Percentiles rank a stretch among this genome's conserved stretches.
phyloP scores from a whole-genome alignment of 2,888 invertebrate genomes.

The Tuberolachnus salignus region DNA sequence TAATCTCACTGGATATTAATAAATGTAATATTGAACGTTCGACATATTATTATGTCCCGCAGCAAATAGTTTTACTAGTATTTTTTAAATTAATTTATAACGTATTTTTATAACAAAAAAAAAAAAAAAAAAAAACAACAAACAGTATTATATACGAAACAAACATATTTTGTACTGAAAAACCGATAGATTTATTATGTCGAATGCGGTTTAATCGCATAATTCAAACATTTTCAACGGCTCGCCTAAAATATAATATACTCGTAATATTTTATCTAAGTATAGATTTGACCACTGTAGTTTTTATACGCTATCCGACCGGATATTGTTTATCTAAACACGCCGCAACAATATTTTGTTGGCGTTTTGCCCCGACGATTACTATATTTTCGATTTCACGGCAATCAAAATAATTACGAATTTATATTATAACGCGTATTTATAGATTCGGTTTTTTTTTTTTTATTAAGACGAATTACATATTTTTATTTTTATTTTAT shows the following conservation, averaged over 20 bases:
- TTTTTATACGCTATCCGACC: background rate
- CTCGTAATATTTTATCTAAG: background rate
- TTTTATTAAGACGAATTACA: background rate
- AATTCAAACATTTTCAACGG: background rate
- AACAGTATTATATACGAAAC: too few relatives aligned
- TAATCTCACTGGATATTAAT: too few relatives aligned
- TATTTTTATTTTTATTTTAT: background rate
- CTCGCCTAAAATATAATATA: too few relatives aligned
- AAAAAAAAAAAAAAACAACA: too few relatives aligned
- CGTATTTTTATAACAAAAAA: too few relatives aligned
- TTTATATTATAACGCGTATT: background rate
- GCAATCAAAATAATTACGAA: background rate
- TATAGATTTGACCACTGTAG: background rate
- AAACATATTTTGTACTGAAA: too few relatives aligned
- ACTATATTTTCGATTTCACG: background rate
- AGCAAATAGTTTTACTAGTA: too few relatives aligned
- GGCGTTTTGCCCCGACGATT: background rate
- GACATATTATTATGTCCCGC: too few relatives aligned
- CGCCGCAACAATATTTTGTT: background rate
- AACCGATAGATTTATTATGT: too few relatives aligned
- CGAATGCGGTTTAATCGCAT: too few relatives aligned
- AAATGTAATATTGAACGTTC: too few relatives aligned
- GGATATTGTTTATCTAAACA: background rate
- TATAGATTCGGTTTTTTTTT: background rate
- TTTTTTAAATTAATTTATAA: too few relatives aligned